Base-by-base conservation (phyloP, 2,113 vertebrate genomes). In the Aix galericulata region DNA sequence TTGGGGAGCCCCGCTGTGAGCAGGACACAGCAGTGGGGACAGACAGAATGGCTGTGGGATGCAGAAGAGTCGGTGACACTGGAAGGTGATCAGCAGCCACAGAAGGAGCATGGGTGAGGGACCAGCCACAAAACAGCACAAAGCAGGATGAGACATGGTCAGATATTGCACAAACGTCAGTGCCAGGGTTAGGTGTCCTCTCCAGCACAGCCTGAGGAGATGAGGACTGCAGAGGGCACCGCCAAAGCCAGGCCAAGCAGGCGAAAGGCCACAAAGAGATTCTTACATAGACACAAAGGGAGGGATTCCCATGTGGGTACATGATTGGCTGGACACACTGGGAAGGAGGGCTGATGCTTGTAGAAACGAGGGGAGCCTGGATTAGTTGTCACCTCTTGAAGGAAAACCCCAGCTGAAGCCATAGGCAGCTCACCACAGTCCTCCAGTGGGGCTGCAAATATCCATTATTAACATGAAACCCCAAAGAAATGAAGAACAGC, bases 1-100 rank as follows among this genome's bases (percentile, higher is more conserved):
- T 26, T 1, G 0, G 27, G n/a, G 26, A 62, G 0, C 14, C 21
- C 36, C 32, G 56, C 1, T 0, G 0, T 2, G 2, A n/a, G 50
- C 21, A 20, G 23, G 17, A 25, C 2, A 27, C 80, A 58, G 66
- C 23, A 36, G 8, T 1, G 3, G 55, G 34, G 20, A 73, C 12
- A 2, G 6, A 22, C 10, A 67, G 79, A 67, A 9, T 46, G 46
- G 46, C 18, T 21, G 46, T 46, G 46, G 46, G 46, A 48, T 6
- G 20, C 20, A 48, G 20, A 48, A 48, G 46, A 48, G 46, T 48
- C 20, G 10, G 20, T 48, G 46, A 48, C 46, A 48, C n/a, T n/a
- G 46, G 46, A 48, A 48, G 20, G 20, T 48, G 46, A 48, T 48
- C 20, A 11, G 46, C 46, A 48, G 46, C 46, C 20, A 48, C 20